Percentiles rank a stretch among this genome's conserved stretches.
Conservation (phyloP, 2,113 vertebrate species). For the Tinamus guttatus region DNA sequence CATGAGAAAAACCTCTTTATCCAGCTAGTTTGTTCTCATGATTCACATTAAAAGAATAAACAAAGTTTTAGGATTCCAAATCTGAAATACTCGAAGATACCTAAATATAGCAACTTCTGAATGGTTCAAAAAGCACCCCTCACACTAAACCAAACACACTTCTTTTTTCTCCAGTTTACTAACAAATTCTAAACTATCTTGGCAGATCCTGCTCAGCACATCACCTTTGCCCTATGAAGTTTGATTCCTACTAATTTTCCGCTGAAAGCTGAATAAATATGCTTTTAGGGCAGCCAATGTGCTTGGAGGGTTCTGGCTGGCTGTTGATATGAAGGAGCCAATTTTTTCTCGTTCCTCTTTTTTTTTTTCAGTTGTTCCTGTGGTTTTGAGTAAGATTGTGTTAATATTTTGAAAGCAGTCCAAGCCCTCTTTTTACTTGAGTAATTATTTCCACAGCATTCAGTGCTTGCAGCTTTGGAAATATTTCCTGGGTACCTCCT, state of each 20-base stretch:
- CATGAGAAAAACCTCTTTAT: neutral
- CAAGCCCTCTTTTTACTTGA: neutral
- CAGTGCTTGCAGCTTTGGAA: neutral
- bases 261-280: slow-evolving; percentile 64
- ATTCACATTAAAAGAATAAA: neutral
- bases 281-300: slow-evolving; percentile 20
- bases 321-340: slow-evolving; percentile 14
- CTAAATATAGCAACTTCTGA: neutral
- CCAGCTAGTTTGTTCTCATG: neutral
- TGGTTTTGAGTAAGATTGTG: slow-evolving; percentile 48
- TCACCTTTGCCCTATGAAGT: slow-evolving; percentile 23
- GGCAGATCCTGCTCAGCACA: neutral
- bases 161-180: neutral
- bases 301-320: slow-evolving; percentile 50
- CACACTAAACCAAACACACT: neutral
- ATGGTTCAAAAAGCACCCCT: neutral
- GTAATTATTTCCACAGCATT: slow-evolving; percentile 25
- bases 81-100: neutral
- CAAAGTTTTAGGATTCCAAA: slow-evolving; percentile 1
- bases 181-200: slow-evolving; percentile 16
- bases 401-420: slow-evolving; percentile 20
- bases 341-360: slow-evolving; percentile 6
- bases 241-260: slow-evolving; percentile 48
- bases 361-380: slow-evolving; percentile 24
- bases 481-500: slow-evolving; percentile 11